These are phyloP conservation scores for Drosophila jambulina DNA, from an alignment of 1,140 invertebrate genomes.

Conservation along the genomic window DNA sequence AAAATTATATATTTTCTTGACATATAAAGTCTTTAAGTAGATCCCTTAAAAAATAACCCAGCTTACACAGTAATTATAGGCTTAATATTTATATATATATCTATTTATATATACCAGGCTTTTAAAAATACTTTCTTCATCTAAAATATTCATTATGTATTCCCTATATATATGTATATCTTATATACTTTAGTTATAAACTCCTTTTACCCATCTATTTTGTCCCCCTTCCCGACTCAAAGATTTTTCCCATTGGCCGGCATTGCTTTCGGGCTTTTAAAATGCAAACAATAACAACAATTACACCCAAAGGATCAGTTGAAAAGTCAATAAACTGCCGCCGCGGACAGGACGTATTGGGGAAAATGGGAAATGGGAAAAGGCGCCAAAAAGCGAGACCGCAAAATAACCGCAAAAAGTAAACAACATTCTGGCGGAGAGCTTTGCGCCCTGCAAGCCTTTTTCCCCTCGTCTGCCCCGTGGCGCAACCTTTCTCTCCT, in stretches of 20 bases:
- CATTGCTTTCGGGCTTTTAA: constrained; percentile 29
- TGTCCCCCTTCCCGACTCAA: not conserved
- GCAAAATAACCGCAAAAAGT: constrained; percentile 81
- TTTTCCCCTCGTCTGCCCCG: constrained; percentile 24
- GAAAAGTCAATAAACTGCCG: constrained; percentile 75
- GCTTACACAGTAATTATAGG: too few species aligned
- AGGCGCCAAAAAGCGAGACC: constrained; percentile 61
- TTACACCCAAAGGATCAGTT: constrained; percentile 83
- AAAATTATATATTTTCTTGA: too few species aligned
- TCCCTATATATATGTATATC: not conserved
- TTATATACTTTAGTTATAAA: not conserved
- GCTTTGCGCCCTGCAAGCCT: constrained; percentile 24
- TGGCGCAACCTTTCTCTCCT: constrained; percentile 65
- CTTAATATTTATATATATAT: too few species aligned
- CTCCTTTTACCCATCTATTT: not conserved
- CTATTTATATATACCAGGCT: not conserved
- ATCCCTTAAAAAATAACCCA: too few species aligned
- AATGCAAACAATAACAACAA: constrained; percentile 78
- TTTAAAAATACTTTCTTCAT: not conserved
- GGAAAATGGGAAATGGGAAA: constrained; percentile 24
- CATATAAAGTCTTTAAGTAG: too few species aligned
- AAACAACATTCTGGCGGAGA: constrained; percentile 49
- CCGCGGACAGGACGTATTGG: constrained; percentile 28
- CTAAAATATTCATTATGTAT: not conserved
- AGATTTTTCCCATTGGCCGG: constrained; percentile 4